Base-by-base conservation (phyloP, 2,888 invertebrate genomes). In the Cactoblastis cactorum region DNA sequence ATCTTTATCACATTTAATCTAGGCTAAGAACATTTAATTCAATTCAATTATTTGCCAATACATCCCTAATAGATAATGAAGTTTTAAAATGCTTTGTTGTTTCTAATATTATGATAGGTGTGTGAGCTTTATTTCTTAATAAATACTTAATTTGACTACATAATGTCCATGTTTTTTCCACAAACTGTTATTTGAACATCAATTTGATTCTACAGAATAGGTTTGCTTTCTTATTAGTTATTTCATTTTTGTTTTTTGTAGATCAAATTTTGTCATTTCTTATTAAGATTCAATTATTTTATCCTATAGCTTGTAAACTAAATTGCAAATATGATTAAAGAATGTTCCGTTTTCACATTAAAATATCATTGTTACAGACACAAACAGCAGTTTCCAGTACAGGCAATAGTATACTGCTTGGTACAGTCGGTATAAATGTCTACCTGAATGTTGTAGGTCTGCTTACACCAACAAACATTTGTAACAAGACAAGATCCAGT, bases 291-390 rank as follows among this genome's bases (percentile, higher is more conserved):
- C 3, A 28, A 4, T 28, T 28, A 22, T 22, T 3, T 22, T 3
- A 22, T 22, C 22, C 22, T 22, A 22, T 22, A 24, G 41, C 24
- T 41, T 24, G 12, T 24, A 18, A 14, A 14, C 9, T 24, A 0
- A 12, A 24, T 41, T 41, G 22, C 24, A 41, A 18, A 19, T 38
- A 43, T 52, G 46, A 49, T 45, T 53, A 33, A 50, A 50, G 41
- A 33, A 51, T 45, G 1, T 37, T 37, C 14, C 11, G 15, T 15
- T 43, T 43, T 28, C 14, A 28, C 15, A 17, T 28, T 28, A 17
- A 32, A 32, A 43, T 43, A 17, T 28, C 28, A 15, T 43, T 43
- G 43, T 43, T 43, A 43, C 43, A 28, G 43, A 43, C 28, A 43
- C 43, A 28, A 43, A 28, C 28, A 43, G 28, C 15, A 43, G 28